phyloP scores from a whole-genome alignment of 2,797 vertebrate genomes.

The Sternotherus odoratus region DNA sequence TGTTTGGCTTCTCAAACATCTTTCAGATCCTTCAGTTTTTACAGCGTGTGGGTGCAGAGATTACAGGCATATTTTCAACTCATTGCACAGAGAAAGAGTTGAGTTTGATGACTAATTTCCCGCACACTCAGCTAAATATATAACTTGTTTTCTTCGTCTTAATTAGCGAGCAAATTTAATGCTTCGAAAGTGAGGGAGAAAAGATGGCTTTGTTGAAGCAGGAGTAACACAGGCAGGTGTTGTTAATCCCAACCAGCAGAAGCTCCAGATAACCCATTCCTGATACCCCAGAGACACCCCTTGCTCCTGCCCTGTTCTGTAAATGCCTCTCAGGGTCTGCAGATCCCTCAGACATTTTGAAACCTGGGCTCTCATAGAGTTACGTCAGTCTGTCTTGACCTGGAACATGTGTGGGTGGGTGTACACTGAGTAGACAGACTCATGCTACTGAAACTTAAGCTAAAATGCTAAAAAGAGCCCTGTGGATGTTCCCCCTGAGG shows the following conservation, averaged over 20 bases:
- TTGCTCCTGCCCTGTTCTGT: not conserved
- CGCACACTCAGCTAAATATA: too few relatives aligned
- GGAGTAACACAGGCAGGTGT: not conserved
- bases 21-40: not conserved
- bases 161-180: fast-evolving
- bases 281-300: not conserved
- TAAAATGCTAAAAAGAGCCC: not conserved
- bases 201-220: not conserved
- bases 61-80: not conserved
- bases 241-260: not conserved
- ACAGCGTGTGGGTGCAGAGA: fast-evolving
- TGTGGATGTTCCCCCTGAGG: not conserved
- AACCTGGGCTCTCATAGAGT: not conserved
- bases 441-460: not conserved
- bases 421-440: not conserved
- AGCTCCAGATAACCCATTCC: not conserved
- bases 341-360: not conserved
- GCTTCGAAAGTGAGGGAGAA: not conserved
- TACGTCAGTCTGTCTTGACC: not conserved
- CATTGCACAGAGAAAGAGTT: not conserved
- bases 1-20: fast-evolving
- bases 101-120: not conserved
- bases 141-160: fast-evolving
- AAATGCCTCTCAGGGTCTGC: not conserved
- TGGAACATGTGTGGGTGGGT: not conserved